Base-by-base conservation (phyloP, 37 sponge, comb jelly and placozoan genomes). In the Axinella damicornis region DNA sequence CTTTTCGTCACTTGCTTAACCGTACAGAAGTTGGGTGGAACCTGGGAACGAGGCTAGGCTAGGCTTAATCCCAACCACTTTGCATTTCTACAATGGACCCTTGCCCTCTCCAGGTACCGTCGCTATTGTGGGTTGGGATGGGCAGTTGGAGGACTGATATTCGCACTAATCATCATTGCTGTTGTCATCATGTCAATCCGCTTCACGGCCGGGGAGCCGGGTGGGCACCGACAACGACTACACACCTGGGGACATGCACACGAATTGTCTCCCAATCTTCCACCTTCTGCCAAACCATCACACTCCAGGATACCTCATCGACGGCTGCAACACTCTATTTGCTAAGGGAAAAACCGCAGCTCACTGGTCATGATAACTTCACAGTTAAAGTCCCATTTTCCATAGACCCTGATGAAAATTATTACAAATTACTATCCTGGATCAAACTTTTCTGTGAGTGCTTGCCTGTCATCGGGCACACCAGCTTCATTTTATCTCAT, bases 211-310 rank as follows among this genome's bases (percentile, higher is more conserved):
- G n/a, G 54, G 0, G 36, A 69, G 30, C 15, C 62, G 36, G 69
- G 39, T 64, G 36, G 69, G 39, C 0, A 41, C 69, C 0, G 38
- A 53, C 25, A 36, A 67, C 54, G 30, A 59, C 20, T 69, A 57
- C 32, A 22, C 72, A 38, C 83, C 83, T 18, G 62, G 71, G 40
- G 83, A 83, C 53, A n/a, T n/a, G n/a, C n/a, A 73, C 83, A 19
- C 71, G 73, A 13, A 33, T 83, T 27, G 24, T 83, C 5, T 19
- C 36, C 31, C 27, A 40, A 40, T 57, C 62, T 16, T 35, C 57
- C 27, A 37, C 62, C 2, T 69, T 83, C 61, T 83, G 83, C 46
- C 38, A 71, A 17, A 53, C 63, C 20, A 27, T 73, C 27, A 57
- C 71, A 11, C 62, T 83, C 28, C 25, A 53, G 21, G 46, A 53